Conservation (phyloP, 1,140 invertebrate species). For the Drepana arcuata region DNA sequence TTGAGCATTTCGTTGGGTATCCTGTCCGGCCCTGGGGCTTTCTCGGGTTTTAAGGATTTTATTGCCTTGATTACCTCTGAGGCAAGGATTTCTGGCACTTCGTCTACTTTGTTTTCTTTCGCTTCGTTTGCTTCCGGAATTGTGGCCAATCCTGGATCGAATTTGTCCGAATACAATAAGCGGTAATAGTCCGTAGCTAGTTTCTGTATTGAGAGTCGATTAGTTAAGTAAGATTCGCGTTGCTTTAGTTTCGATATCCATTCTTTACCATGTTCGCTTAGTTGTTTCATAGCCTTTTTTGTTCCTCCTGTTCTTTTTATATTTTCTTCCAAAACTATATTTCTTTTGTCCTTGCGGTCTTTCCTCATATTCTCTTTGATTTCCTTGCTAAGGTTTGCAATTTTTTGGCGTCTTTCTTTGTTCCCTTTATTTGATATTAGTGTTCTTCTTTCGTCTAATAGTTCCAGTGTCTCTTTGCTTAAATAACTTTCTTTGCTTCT, state of each 20-base stretch:
- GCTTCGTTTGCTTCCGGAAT: not conserved
- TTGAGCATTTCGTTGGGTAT: not conserved
- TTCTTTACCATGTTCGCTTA: not conserved
- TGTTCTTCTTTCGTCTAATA: constrained; percentile 12
- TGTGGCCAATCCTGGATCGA: not conserved
- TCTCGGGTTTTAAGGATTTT: not conserved
- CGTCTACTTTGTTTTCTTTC: not conserved
- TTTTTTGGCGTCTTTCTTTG: too few relatives aligned
- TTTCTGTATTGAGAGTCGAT: not conserved
- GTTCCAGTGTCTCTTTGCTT: constrained; percentile 10
- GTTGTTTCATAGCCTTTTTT: not conserved
- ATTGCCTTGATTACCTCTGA: not conserved
- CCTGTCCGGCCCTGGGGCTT: not conserved
- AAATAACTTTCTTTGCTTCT: constrained; percentile 7
- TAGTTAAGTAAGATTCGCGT: not conserved
- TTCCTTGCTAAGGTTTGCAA: too few relatives aligned
- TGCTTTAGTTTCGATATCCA: not conserved
- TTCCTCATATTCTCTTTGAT: too few relatives aligned
- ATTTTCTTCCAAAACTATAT: not conserved
- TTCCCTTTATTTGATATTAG: constrained; percentile 10
- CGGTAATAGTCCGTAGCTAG: not conserved
- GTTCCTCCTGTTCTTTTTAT: not conserved
- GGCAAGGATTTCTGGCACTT: not conserved
- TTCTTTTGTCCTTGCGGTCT: not conserved
- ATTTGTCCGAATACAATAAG: not conserved